Evolutionary conservation across 2,113 vertebrate genomes (phyloP), one percentile per base, ranked within the genome.

Genomic region (Phoxinus phoxinus): DNA sequence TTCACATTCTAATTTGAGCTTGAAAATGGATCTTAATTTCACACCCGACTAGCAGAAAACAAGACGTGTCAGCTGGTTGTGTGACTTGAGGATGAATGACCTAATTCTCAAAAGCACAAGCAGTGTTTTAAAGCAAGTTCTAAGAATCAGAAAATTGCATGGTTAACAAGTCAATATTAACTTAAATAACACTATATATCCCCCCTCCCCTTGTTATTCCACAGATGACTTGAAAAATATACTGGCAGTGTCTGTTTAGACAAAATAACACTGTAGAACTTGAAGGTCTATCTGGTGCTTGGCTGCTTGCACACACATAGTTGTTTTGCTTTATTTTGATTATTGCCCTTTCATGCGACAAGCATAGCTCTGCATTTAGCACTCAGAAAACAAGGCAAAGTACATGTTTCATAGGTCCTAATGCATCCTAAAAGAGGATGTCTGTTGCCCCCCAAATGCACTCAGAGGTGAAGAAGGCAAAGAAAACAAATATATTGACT

Each of bases 261-360:
- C 83, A 75, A 23, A 61, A n/a, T 74, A 48, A 84, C 21, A 48
- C 58, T 30, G 17, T 27, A 53, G 59, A 79, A 56, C 44, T 69
- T 53, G 76, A 69, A 44, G 75, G 58, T 51, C 67, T 81, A 5
- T 46, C 46, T 53, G 15, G n/a, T 76, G 27, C 44, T 76, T 53
- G 76, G 44, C 11, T 75, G 27, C 44, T 76, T 53, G 76, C 56
- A 59, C 76, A 41, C 76, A 59, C 56, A 61, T 30, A 74, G 53
- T 74, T 81, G 84, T 86, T 86, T 86, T 75, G 41, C 51, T 75
- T 86, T 82, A 86, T 82, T 86, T 74, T 86, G 85, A 86, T 86
- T 83, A 67, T 75, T 82, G 79, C 69, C 51, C 80, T 81, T 86
- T 5, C 75, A 84, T 53, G 48, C 67, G 56, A 61, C 63, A 76